phyloP scores from a whole-genome alignment of 1,140 invertebrate genomes.

The Tetramorium alpestre region DNA sequence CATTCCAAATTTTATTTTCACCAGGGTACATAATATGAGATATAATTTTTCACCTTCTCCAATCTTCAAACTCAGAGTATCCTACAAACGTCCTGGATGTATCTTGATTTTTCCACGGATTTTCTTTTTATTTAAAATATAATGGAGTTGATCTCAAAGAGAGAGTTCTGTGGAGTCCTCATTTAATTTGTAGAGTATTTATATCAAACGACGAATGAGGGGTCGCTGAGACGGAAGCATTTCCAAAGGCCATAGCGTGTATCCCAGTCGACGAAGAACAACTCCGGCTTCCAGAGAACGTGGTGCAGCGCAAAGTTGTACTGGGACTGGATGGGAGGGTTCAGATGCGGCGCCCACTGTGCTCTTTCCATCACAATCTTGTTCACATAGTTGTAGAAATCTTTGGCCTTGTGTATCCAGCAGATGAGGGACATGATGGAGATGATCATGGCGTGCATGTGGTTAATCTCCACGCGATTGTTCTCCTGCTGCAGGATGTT shows the following conservation, averaged over 20 bases:
- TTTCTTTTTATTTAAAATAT: background rate
- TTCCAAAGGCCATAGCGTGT: conserved; percentile 88
- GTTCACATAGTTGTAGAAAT: conserved; percentile 87
- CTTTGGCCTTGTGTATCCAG: conserved; percentile 87
- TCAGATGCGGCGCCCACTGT: conserved; percentile 87
- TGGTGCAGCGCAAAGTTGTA: conserved; percentile 87
- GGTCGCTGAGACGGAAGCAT: conserved; percentile 82
- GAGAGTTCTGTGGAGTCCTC: background rate
- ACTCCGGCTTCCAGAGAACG: conserved; percentile 87
- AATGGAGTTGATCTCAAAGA: background rate
- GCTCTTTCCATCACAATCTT: conserved; percentile 86
- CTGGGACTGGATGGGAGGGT: conserved; percentile 86
- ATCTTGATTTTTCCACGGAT: background rate
- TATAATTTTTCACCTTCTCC: background rate
- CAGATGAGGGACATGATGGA: conserved; percentile 87
- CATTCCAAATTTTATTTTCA: too few species aligned
- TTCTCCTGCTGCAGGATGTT: conserved; percentile 79
- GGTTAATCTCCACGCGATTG: conserved; percentile 73
- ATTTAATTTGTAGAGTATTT: background rate
- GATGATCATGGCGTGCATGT: conserved; percentile 86
- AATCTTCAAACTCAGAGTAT: background rate
- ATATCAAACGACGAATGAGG: background rate
- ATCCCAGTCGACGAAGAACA: conserved; percentile 89
- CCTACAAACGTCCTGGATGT: too few species aligned
- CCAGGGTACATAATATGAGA: background rate